These are phyloP conservation scores for Cettia cetti DNA, from an alignment of 2,113 vertebrate species.

Conservation along the genomic window DNA sequence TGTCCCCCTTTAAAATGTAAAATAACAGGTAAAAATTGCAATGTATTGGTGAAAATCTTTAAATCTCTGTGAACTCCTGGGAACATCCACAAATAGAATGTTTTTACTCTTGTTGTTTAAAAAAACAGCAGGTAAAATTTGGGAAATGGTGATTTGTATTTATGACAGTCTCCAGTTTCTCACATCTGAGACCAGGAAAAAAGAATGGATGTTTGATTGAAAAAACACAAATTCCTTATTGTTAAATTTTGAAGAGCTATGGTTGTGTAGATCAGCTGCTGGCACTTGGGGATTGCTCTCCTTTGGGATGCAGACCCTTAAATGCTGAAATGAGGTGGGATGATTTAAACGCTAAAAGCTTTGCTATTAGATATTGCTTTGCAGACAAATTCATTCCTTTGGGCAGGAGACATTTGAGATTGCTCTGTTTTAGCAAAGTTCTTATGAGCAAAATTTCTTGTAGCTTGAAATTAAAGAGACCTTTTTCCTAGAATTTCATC, in stretches of 20 bases:
- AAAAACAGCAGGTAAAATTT: constrained; percentile 28
- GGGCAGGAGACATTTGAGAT: not conserved
- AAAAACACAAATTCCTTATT: not conserved
- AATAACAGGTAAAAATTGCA: not conserved
- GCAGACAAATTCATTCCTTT: not conserved
- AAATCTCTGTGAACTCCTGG: not conserved
- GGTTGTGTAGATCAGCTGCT: constrained; percentile 24
- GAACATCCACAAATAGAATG: constrained; percentile 6
- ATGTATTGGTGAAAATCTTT: not conserved
- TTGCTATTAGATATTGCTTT: not conserved
- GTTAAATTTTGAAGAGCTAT: constrained; percentile 35
- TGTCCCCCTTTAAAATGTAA: constrained; percentile 59
- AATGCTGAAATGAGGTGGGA: not conserved
- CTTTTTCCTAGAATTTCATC: not conserved
- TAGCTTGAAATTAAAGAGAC: not conserved
- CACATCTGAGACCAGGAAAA: not conserved
- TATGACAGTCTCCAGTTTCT: not conserved
- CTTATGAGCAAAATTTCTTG: not conserved
- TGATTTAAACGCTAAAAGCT: not conserved
- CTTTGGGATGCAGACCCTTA: constrained; percentile 30
- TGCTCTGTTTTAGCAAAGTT: not conserved
- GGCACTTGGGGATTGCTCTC: not conserved
- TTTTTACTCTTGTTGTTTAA: constrained; percentile 33
- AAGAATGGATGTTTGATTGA: not conserved
- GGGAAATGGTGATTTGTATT: not conserved